Conservation (phyloP, 2,113 vertebrate species). For the Heteronetta atricapilla region DNA sequence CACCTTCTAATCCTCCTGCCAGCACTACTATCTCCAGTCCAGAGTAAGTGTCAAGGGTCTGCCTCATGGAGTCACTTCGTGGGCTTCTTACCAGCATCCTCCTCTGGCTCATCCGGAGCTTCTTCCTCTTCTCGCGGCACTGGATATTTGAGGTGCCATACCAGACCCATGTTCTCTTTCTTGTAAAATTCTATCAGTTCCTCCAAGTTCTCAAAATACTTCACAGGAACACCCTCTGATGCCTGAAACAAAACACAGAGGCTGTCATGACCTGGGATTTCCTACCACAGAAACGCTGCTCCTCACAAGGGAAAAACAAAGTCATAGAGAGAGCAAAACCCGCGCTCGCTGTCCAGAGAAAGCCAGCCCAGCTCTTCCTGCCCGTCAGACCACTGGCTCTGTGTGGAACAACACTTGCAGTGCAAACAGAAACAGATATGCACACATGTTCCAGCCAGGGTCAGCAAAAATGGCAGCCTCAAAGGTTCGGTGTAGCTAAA, state of each 20-base stretch:
- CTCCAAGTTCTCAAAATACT: slow-evolving; percentile 85
- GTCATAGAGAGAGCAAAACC: slow-evolving; percentile 23
- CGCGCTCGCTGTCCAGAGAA: background rate
- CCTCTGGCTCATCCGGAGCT: slow-evolving; percentile 81
- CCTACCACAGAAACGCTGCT: background rate
- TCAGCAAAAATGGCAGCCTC: background rate
- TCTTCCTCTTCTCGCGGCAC: slow-evolving; percentile 89
- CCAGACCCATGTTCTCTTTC: slow-evolving; percentile 92
- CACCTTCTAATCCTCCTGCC: background rate
- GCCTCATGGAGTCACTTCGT: background rate
- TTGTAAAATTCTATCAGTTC: slow-evolving; percentile 96
- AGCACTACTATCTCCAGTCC: background rate
- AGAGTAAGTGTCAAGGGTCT: background rate
- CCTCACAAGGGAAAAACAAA: slow-evolving; percentile 6
- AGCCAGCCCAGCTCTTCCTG: background rate
- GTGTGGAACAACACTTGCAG: background rate
- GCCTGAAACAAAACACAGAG: slow-evolving; percentile 79
- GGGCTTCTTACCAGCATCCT: slow-evolving; percentile 82
- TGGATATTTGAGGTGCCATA: slow-evolving; percentile 90
- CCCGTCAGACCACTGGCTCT: background rate
- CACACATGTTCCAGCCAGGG: background rate
- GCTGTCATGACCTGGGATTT: background rate
- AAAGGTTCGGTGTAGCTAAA: background rate
- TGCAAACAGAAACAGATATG: background rate
- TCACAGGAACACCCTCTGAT: slow-evolving; percentile 92